These are phyloP conservation scores for Ameiurus melas DNA, from an alignment of 2,113 vertebrate genomes.

Conservation along the genomic window DNA sequence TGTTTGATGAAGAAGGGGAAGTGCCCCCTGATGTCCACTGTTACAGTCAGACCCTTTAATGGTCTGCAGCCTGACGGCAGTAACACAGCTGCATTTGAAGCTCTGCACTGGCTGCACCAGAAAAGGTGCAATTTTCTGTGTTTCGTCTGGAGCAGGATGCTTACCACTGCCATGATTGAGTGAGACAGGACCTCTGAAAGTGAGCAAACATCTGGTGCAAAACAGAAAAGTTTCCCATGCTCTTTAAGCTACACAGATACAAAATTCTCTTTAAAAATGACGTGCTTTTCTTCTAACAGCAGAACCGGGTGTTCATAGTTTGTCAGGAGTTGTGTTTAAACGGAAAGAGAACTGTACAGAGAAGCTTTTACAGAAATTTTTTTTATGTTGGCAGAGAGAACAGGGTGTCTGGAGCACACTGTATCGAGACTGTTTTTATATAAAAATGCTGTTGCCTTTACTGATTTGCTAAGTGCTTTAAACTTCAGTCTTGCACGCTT, in stretches of 20 bases:
- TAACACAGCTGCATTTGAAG: slow-evolving; percentile 20
- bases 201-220: not conserved
- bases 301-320: not conserved
- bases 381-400: not conserved
- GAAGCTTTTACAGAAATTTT: not conserved
- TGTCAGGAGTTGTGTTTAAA: not conserved
- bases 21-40: slow-evolving; percentile 15
- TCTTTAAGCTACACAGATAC: not conserved
- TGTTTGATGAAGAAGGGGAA: not conserved
- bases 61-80: slow-evolving; percentile 9
- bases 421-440: slow-evolving; percentile 23
- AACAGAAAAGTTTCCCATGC: too few relatives aligned
- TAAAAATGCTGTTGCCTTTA: slow-evolving; percentile 25
- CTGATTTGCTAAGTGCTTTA: slow-evolving; percentile 43
- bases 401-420: not conserved
- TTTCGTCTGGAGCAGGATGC: not conserved
- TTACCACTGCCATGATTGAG: not conserved
- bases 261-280: not conserved
- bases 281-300: slow-evolving; percentile 3
- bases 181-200: not conserved
- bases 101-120: slow-evolving; percentile 20
- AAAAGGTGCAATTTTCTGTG: slow-evolving; percentile 6
- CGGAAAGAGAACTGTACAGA: not conserved
- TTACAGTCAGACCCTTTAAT: slow-evolving; percentile 15
- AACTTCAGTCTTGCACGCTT: slow-evolving; percentile 6